Conservation (phyloP, 92 coral and sea anemone species). For the Chrysogorgia sp. region DNA sequence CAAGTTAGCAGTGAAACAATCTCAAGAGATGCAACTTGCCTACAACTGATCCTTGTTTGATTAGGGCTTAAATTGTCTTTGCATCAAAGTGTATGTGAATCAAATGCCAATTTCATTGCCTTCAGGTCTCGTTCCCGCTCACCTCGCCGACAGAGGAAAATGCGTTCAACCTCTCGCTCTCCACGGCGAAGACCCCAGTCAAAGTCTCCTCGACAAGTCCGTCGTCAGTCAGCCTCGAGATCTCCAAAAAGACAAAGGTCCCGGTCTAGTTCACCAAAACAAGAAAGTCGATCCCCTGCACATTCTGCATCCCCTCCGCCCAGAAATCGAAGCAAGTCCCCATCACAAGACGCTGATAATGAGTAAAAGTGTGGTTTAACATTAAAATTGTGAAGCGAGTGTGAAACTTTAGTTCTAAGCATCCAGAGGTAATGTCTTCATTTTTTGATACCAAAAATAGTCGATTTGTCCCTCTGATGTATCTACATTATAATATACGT, state of each 20-base stretch:
- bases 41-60: neutral
- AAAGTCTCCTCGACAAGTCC: constrained; percentile 66
- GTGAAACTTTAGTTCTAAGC: neutral
- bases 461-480: too few relatives aligned
- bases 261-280: constrained; percentile 63
- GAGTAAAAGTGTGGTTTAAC: neutral
- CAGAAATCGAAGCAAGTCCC: constrained; percentile 46
- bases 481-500: too few relatives aligned
- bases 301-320: constrained; percentile 35
- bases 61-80: constrained; percentile 54
- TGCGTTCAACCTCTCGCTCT: constrained; percentile 72
- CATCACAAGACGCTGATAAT: constrained; percentile 1
- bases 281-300: constrained; percentile 25
- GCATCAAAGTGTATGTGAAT: constrained; percentile 65
- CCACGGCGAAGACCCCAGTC: constrained; percentile 68
- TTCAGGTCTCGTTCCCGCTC: constrained; percentile 51
- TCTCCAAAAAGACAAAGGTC: constrained; percentile 65
- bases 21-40: too few relatives aligned
- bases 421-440: neutral
- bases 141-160: constrained; percentile 54
- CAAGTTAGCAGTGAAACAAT: too few relatives aligned
- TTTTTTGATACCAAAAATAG: too few relatives aligned
- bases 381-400: neutral
- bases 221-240: constrained; percentile 58
- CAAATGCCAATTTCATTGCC: constrained; percentile 20